phyloP scores from a whole-genome alignment of 2,888 invertebrate genomes.

The Ceraclea dissimilis region DNA sequence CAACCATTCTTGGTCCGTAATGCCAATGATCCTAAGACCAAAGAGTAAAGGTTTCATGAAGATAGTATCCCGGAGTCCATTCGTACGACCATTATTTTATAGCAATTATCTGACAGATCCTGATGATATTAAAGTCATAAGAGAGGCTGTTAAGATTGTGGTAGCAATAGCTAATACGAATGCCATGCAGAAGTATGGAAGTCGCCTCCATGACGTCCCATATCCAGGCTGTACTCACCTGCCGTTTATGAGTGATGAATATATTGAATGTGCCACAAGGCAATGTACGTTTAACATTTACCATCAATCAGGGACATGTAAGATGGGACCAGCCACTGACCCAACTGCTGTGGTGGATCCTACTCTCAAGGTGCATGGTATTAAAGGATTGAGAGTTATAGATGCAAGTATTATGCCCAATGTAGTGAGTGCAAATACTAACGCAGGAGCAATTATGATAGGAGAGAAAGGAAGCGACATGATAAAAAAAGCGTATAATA shows the following conservation, averaged over 20 bases:
- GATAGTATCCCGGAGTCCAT: slow-evolving; percentile 46
- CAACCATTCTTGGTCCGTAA: slow-evolving; percentile 28
- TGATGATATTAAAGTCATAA: slow-evolving; percentile 41
- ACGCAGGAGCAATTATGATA: slow-evolving; percentile 57
- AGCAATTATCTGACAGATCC: slow-evolving; percentile 49
- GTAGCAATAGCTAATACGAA: slow-evolving; percentile 29
- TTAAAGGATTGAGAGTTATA: slow-evolving; percentile 48
- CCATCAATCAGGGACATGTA: slow-evolving; percentile 60
- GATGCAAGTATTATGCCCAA: slow-evolving; percentile 61
- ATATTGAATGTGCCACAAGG: slow-evolving; percentile 42
- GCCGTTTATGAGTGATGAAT: slow-evolving; percentile 38
- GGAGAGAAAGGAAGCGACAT: slow-evolving; percentile 58
- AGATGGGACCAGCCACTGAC: slow-evolving; percentile 49
- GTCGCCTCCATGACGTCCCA: slow-evolving; percentile 11
- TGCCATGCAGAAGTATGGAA: slow-evolving; percentile 11
- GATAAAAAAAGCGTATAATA: slow-evolving; percentile 37
- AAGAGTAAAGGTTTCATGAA: slow-evolving; percentile 47
- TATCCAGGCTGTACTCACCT: slow-evolving; percentile 19
- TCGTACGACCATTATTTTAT: slow-evolving; percentile 48
- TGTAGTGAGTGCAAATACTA: slow-evolving; percentile 55
- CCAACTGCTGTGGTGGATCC: slow-evolving; percentile 48
- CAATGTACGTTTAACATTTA: slow-evolving; percentile 44
- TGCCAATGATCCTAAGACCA: slow-evolving; percentile 35
- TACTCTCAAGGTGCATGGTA: slow-evolving; percentile 46
- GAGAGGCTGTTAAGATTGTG: slow-evolving; percentile 32